phyloP scores from a whole-genome alignment of 2,113 vertebrate species.

The Cyphomyrus discorhynchus region DNA sequence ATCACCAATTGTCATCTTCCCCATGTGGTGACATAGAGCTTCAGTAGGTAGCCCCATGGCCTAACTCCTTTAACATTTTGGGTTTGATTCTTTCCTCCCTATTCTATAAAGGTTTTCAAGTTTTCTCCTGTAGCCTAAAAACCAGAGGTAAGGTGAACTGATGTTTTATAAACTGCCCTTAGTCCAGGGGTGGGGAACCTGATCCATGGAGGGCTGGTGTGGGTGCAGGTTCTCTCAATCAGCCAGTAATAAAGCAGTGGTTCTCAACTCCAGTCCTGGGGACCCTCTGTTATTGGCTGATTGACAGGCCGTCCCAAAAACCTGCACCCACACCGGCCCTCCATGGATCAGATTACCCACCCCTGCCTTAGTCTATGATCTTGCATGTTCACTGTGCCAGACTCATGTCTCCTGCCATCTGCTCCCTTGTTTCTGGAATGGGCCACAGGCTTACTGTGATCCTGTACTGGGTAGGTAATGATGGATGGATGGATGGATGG shows the following conservation, averaged over 20 bases:
- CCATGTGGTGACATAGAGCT: not conserved
- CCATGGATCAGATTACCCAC: no score
- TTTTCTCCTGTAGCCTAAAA: not conserved
- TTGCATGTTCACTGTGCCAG: not conserved
- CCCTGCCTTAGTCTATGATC: not conserved
- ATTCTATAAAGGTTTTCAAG: not conserved
- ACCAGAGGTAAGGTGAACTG: not conserved
- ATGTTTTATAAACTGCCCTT: not conserved
- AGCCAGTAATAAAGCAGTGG: no score
- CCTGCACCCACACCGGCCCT: no score
- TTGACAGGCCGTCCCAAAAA: no score
- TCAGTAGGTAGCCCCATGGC: not conserved
- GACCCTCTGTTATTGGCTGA: no score
- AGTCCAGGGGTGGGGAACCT: not conserved
- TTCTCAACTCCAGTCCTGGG: no score
- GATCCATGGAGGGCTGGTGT: no score
- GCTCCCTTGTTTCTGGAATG: not conserved
- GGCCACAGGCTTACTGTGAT: not conserved
- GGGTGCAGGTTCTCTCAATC: no score
- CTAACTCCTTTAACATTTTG: not conserved
- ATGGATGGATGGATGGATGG: not conserved
- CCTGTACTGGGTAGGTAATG: not conserved
- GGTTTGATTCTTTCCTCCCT: not conserved
- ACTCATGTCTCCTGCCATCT: not conserved
- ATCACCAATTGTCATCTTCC: not conserved